Base-by-base conservation (phyloP, 2,888 invertebrate species). In the Trichopria drosophilae region DNA sequence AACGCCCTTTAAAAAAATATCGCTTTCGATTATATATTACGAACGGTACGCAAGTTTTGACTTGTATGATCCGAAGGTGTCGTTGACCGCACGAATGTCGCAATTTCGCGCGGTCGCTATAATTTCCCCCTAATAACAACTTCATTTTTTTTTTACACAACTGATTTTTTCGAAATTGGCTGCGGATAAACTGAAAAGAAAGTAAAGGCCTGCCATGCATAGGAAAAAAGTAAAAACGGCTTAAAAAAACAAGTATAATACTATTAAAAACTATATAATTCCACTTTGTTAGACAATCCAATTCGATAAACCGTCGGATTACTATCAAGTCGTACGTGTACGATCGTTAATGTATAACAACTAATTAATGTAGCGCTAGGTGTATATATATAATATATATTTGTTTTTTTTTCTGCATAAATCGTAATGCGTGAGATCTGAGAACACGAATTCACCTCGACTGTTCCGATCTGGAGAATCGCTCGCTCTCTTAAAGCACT, bases 371-470 rank as follows among this genome's bases (percentile, higher is more conserved):
- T 56, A 60, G 55, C 60, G 58, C 60, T 59, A 55, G 50, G 57
- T 59, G 51, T 59, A 58, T 57, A 51, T 57, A 55, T 58, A 55
- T 56, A 54, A 54, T 51, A 53, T 58, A 54, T 19, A 42, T 54
- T 42, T 51, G 40, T 51, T 42, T 46, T n/a, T 39, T 32, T 54
- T 34, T 54, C 39, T 57, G 58, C 46, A 57, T 58, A 59, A 60
- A 55, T 61, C 49, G 54, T 63, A 63, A 62, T 61, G 61, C 57
- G 64, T 71, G 72, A 72, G 72, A 72, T 72, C 72, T 70, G 69
- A 67, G 65, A 69, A 67, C 62, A 65, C 65, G 70, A 68, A 68
- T 67, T 67, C 61, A 62, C 61, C 65, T 65, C 67, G 59, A 68
- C 67, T 61, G 54, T 56, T 60, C 57, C 58, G 55, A 59, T 61